Conservation (phyloP, 2,113 vertebrate species). For the Dascyllus trimaculatus region DNA sequence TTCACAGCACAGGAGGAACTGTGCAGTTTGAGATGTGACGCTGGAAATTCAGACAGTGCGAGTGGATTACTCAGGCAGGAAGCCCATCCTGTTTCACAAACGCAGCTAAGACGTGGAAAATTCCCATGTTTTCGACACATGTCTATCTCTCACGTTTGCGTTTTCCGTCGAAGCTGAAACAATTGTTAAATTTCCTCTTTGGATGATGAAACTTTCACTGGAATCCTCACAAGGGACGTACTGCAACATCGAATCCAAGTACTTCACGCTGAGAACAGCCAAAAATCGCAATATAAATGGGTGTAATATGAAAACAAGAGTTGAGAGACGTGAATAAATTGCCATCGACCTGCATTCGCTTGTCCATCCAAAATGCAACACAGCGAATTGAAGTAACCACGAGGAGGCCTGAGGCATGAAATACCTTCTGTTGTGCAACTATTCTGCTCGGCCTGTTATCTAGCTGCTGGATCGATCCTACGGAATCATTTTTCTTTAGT, state of each 20-base stretch:
- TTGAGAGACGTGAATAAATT: too few species aligned
- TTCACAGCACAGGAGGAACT: neutral
- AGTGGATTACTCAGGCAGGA: neutral
- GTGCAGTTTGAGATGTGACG: neutral
- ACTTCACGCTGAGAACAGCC: too few species aligned
- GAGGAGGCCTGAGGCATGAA: slow-evolving; percentile 9
- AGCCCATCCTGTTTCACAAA: slow-evolving; percentile 19
- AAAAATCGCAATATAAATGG: too few species aligned
- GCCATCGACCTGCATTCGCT: too few species aligned
- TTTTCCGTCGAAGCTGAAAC: neutral
- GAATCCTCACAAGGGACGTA: too few species aligned
- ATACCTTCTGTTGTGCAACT: slow-evolving; percentile 7
- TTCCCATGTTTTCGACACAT: slow-evolving; percentile 1
- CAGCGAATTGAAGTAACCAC: neutral
- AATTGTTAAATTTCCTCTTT: too few species aligned
- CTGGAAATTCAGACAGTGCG: neutral
- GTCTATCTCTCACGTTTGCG: neutral
- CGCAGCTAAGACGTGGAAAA: neutral
- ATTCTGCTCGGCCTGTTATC: slow-evolving; percentile 39
- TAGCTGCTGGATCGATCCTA: slow-evolving; percentile 37
- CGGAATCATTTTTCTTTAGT: neutral
- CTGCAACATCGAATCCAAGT: too few species aligned
- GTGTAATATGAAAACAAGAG: too few species aligned
- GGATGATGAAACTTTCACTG: too few species aligned
- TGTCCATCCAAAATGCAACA: neutral